Evolutionary conservation across 2,888 invertebrate species (phyloP).

Genomic region (Falcaria lacertinaria): DNA sequence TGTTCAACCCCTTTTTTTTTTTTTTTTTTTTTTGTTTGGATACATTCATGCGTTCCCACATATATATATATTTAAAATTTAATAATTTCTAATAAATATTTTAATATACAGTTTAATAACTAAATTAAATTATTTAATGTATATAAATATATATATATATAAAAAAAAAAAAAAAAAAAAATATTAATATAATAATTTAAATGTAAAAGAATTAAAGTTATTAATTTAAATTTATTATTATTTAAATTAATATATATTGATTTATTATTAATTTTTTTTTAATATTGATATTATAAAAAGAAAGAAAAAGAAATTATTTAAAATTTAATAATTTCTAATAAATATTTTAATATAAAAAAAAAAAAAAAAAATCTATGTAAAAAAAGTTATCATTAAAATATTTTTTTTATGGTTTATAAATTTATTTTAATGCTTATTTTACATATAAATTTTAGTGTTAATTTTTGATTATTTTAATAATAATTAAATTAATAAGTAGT

Average conservation of each 20-base stretch:
- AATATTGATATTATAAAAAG: slow-evolving; percentile 30
- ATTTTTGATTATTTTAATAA: slow-evolving; percentile 60
- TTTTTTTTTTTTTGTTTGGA: too few relatives aligned
- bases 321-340: slow-evolving; percentile 15
- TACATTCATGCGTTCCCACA: too few relatives aligned
- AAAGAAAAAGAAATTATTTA: slow-evolving; percentile 25
- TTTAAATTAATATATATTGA: slow-evolving; percentile 24
- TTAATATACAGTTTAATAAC: slow-evolving; percentile 15
- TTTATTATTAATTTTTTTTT: slow-evolving; percentile 20
- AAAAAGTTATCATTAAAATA: slow-evolving; percentile 35
- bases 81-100: slow-evolving; percentile 24
- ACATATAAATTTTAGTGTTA: slow-evolving; percentile 76
- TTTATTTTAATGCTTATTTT: slow-evolving; percentile 74
- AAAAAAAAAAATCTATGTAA: slow-evolving; percentile 53
- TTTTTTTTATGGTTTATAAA: slow-evolving; percentile 72
- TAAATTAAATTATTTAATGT: slow-evolving; percentile 21
- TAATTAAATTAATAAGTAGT: slow-evolving; percentile 41
- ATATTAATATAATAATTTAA: slow-evolving; percentile 23
- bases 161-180: slow-evolving; percentile 14
- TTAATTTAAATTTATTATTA: slow-evolving; percentile 23
- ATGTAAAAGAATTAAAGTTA: slow-evolving; percentile 23
- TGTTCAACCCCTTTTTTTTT: too few relatives aligned
- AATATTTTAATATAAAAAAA: slow-evolving; percentile 34
- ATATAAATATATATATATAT: slow-evolving; percentile 19
- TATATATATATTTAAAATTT: slow-evolving; percentile 35